Conservation (phyloP, 2,888 invertebrate genomes). For the Psylliodes chrysocephalus region DNA sequence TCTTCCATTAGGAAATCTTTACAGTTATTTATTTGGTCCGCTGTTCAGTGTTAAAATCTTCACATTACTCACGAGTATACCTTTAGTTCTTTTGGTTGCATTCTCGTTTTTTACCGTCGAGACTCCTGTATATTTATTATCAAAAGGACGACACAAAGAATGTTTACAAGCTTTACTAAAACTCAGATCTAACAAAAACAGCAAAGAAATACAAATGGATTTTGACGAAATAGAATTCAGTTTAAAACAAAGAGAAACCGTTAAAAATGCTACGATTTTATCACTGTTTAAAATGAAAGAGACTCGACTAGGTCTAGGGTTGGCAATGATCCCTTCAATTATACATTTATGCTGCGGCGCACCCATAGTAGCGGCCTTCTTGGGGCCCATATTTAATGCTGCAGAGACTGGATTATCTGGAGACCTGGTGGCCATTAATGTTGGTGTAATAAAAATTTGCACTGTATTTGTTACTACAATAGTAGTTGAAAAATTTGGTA, state of each 20-base stretch:
- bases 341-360: conserved; percentile 11
- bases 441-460: conserved; percentile 66
- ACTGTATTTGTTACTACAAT: no score
- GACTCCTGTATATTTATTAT: conserved; percentile 19
- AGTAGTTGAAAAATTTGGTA: no score
- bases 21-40: conserved; percentile 18
- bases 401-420: conserved; percentile 18
- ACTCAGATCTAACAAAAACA: conserved; percentile 6
- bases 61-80: conserved; percentile 16
- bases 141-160: neutral
- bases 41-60: conserved; percentile 18
- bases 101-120: conserved; percentile 2
- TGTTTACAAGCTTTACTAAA: conserved; percentile 7
- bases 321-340: conserved; percentile 12
- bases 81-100: neutral
- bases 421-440: conserved; percentile 12
- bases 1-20: conserved; percentile 8
- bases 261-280: neutral
- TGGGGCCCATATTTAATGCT: conserved; percentile 28
- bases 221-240: neutral
- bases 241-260: neutral
- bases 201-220: conserved; percentile 16
- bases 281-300: conserved; percentile 1
- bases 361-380: conserved; percentile 16
- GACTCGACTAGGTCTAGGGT: conserved; percentile 16